Evolutionary conservation across 2,888 invertebrate species (phyloP).

Genomic region (Cosmia trapezina): DNA sequence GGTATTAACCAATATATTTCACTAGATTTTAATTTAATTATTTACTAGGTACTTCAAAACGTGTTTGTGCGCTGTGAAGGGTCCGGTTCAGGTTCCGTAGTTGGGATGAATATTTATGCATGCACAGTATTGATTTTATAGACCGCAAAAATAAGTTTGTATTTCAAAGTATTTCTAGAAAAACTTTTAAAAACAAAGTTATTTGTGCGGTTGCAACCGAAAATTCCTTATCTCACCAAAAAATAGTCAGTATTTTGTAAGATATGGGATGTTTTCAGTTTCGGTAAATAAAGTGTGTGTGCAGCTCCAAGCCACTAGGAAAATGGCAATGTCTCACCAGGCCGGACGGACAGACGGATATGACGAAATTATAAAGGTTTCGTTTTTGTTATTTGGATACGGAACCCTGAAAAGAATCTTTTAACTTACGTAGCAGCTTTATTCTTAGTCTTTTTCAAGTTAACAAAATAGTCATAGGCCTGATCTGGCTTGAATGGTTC

Average conservation of each 20-base stretch:
- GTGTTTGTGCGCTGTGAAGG: no score
- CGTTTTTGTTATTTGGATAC: neutral
- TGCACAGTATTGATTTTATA: neutral
- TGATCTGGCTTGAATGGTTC: conserved; percentile 87
- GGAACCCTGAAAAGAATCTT: neutral
- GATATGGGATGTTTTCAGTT: neutral
- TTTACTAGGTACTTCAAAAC: no score
- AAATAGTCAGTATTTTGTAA: neutral
- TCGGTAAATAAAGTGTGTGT: neutral
- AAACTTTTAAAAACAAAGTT: neutral
- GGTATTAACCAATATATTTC: no score
- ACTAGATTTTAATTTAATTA: no score
- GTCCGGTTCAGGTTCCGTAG: neutral
- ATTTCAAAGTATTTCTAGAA: neutral
- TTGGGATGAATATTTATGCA: neutral
- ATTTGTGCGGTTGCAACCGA: neutral
- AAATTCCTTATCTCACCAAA: neutral
- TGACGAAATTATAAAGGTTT: neutral
- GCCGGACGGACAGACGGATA: no score
- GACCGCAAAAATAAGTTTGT: neutral
- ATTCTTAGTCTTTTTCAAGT: conserved; percentile 80
- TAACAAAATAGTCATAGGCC: conserved; percentile 86
- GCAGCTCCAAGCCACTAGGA: no score
- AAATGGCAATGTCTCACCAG: no score
- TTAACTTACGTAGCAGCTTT: conserved; percentile 73